A percentile compares a stretch with the other conserved stretches of the same genome.
Evolutionary conservation across 1,140 invertebrate species (phyloP).

Genomic region (Steinernema khuongi): DNA sequence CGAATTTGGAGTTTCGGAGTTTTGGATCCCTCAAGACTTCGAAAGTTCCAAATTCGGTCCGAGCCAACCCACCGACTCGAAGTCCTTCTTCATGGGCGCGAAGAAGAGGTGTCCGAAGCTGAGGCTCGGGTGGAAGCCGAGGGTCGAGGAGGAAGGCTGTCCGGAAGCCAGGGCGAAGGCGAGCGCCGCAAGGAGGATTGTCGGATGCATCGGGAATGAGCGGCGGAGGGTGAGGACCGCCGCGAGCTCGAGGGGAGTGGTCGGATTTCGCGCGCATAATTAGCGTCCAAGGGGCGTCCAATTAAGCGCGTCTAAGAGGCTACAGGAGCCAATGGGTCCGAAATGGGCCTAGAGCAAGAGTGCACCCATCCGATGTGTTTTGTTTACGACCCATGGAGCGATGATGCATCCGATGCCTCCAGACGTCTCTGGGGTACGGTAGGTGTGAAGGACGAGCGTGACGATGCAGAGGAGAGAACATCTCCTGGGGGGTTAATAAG

Average conservation of each 20-base stretch:
- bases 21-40: too few species aligned
- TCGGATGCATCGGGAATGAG: background rate
- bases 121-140: background rate
- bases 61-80: background rate
- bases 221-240: background rate
- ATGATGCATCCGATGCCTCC: too few species aligned
- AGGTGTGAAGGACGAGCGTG: too few species aligned
- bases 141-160: background rate
- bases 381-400: too few species aligned
- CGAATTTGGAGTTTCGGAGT: background rate
- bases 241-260: background rate
- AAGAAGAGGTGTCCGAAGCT: background rate
- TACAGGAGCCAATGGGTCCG: too few species aligned
- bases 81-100: background rate
- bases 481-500: too few species aligned
- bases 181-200: background rate
- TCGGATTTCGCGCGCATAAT: constrained; percentile 5
- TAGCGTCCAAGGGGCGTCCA: background rate
- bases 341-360: too few species aligned
- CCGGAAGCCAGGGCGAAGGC: background rate
- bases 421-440: too few species aligned
- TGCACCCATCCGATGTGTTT: too few species aligned
- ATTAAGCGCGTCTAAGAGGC: background rate
- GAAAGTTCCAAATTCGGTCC: too few species aligned
- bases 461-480: too few species aligned